phyloP scores from a whole-genome alignment of 2,797 vertebrate genomes.

The Hafferia zeledoni region DNA sequence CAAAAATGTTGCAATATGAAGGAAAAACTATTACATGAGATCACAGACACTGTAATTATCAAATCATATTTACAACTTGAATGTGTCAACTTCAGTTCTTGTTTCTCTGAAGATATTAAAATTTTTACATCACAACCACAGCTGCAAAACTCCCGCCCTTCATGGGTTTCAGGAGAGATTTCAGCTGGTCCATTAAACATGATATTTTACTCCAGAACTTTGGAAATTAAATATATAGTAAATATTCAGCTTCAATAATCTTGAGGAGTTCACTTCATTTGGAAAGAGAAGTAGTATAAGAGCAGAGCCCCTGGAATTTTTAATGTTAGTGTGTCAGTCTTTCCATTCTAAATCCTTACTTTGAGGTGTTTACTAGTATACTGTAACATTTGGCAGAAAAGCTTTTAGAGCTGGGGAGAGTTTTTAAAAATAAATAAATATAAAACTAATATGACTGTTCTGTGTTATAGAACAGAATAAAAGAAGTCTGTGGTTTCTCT shows the following conservation, averaged over 20 bases:
- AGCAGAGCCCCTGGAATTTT: background rate
- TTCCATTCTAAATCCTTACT: background rate
- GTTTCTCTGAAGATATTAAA: conserved; percentile 23
- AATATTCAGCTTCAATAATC: background rate
- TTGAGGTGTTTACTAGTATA: background rate
- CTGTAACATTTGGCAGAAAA: background rate
- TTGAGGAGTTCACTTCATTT: background rate
- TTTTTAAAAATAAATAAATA: background rate
- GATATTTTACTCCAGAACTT: background rate
- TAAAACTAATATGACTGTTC: background rate
- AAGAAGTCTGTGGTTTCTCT: background rate
- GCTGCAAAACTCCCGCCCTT: conserved; percentile 14
- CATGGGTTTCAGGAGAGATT: background rate
- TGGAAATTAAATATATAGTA: background rate
- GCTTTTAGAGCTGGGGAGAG: background rate
- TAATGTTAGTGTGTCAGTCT: background rate
- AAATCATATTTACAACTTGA: background rate
- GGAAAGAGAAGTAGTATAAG: background rate
- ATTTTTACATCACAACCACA: conserved; percentile 5
- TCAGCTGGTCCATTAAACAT: background rate
- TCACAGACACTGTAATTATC: conserved; percentile 39
- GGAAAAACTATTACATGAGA: conserved; percentile 43
- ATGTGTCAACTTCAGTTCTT: conserved; percentile 20
- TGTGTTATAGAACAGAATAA: background rate
- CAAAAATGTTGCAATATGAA: background rate